Conservation (phyloP, 2,888 invertebrate genomes). For the Sphaerophoria taeniata region DNA sequence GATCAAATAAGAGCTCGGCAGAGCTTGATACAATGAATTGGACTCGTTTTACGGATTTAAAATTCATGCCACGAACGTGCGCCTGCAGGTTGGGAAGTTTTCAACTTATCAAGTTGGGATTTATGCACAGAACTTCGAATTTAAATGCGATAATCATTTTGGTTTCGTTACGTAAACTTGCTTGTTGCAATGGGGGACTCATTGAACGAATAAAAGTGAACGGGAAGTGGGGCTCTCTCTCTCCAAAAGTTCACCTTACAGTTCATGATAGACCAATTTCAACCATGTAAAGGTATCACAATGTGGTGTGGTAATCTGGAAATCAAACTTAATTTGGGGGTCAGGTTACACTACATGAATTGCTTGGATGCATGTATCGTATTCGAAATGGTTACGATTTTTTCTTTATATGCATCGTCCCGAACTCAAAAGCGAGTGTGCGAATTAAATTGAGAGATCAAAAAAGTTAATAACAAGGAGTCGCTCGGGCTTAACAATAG, state of each 20-base stretch:
- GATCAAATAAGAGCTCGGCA: not conserved
- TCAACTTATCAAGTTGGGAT: not conserved
- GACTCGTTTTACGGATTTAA: constrained; percentile 20
- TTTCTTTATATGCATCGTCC: not conserved
- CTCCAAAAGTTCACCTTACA: not conserved
- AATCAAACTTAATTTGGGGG: constrained; percentile 41
- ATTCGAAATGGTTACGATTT: constrained; percentile 1
- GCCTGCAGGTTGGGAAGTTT: constrained; percentile 1
- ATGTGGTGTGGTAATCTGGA: constrained; percentile 21
- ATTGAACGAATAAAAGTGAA: not conserved
- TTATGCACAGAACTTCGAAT: not conserved
- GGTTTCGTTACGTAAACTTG: constrained; percentile 4
- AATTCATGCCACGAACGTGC: constrained; percentile 39
- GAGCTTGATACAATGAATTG: constrained; percentile 43
- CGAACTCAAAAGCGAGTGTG: not conserved
- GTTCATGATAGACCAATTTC: not conserved
- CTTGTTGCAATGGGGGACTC: not conserved
- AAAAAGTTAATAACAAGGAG: constrained; percentile 52
- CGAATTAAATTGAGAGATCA: constrained; percentile 57
- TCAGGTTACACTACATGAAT: constrained; percentile 54
- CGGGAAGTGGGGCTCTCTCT: not conserved
- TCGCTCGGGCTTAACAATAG: constrained; percentile 15
- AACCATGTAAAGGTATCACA: not conserved
- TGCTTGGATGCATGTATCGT: constrained; percentile 30
- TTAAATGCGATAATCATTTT: not conserved